Evolutionary conservation across 2,888 invertebrate genomes (phyloP).

Genomic region (Eustalomyia histrio): DNA sequence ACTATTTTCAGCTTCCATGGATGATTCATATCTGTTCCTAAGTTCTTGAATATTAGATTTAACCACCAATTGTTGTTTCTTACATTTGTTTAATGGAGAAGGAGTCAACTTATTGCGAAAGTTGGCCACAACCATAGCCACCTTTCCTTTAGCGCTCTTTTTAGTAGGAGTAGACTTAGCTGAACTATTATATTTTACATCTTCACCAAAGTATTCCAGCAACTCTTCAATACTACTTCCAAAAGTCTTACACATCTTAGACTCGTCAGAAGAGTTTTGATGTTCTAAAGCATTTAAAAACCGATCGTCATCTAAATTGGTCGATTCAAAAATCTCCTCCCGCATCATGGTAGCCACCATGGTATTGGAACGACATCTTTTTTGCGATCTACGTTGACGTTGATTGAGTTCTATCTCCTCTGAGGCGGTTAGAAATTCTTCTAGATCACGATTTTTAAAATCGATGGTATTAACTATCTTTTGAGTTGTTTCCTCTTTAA

Average conservation of each 20-base stretch:
- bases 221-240: slow-evolving; percentile 70
- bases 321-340: slow-evolving; percentile 74
- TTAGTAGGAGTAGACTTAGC: slow-evolving; percentile 66
- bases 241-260: slow-evolving; percentile 13
- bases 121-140: slow-evolving; percentile 71
- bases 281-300: slow-evolving; percentile 70
- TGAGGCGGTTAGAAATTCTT: slow-evolving; percentile 70
- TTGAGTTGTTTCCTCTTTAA: neutral
- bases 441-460: slow-evolving; percentile 73
- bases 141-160: slow-evolving; percentile 64
- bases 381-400: slow-evolving; percentile 50
- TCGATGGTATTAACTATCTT: slow-evolving; percentile 71
- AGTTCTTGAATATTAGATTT: slow-evolving; percentile 68
- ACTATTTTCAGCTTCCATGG: slow-evolving; percentile 2
- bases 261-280: slow-evolving; percentile 68
- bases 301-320: slow-evolving; percentile 72
- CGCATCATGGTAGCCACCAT: slow-evolving; percentile 71
- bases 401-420: slow-evolving; percentile 72
- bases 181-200: slow-evolving; percentile 64
- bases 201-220: slow-evolving; percentile 75
- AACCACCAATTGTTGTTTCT: slow-evolving; percentile 34
- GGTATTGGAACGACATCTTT: slow-evolving; percentile 60
- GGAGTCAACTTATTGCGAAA: slow-evolving; percentile 64
- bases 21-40: slow-evolving; percentile 71
- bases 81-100: slow-evolving; percentile 40